These are phyloP conservation scores for Pterophyllum scalare DNA, from an alignment of 2,113 vertebrate species.

Conservation along the genomic window DNA sequence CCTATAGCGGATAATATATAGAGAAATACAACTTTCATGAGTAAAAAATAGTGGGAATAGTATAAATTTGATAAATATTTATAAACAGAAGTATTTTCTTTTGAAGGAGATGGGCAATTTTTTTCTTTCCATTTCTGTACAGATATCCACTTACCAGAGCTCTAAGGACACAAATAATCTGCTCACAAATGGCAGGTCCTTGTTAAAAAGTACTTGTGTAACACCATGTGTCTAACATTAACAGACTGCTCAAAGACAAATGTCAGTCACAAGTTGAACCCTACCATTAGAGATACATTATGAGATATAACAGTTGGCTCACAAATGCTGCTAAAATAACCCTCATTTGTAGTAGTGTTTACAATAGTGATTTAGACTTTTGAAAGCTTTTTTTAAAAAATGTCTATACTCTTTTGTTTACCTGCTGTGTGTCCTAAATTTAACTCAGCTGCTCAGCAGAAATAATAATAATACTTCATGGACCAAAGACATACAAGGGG, in stretches of 20 bases:
- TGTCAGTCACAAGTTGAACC: background rate
- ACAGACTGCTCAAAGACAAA: background rate
- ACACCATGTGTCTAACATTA: background rate
- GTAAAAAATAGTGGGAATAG: background rate
- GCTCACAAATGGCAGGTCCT: background rate
- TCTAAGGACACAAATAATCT: background rate
- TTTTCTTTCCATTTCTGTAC: background rate
- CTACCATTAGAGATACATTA: background rate
- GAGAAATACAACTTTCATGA: background rate
- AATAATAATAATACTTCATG: constrained; percentile 24
- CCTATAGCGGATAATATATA: too few relatives aligned
- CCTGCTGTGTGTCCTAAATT: background rate
- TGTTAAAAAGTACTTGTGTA: background rate
- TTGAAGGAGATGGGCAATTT: background rate
- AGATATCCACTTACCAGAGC: background rate
- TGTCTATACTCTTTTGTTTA: background rate
- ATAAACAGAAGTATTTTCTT: background rate
- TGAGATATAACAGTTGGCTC: background rate
- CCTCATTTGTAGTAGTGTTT: background rate
- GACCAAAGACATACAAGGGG: constrained; percentile 49
- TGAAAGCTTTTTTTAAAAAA: background rate
- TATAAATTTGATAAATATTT: background rate
- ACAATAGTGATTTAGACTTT: background rate
- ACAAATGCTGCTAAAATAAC: background rate
- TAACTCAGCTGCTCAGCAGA: background rate